Evolutionary conservation across 2,797 vertebrate genomes (phyloP).

Genomic region (Moxostoma hubbsi): DNA sequence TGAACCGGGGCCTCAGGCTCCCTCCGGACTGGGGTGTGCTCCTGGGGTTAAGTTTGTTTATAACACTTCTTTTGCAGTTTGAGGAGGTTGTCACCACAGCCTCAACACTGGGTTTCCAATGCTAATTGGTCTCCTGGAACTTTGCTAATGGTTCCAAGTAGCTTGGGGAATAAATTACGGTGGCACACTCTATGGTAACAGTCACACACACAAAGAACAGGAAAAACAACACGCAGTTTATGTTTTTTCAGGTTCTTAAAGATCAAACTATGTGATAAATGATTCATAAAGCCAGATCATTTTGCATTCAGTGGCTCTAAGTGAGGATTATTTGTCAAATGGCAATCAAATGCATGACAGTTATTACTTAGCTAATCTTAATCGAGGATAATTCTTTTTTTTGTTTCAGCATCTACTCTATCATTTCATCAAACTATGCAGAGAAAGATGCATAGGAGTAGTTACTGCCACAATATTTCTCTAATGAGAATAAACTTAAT

Average conservation of each 20-base stretch:
- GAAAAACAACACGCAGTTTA: constrained; percentile 67
- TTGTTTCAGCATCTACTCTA: constrained; percentile 16
- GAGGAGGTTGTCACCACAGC: constrained; percentile 82
- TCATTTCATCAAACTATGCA: constrained; percentile 30
- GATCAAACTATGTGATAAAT: constrained; percentile 78
- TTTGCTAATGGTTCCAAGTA: constrained; percentile 83
- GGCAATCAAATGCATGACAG: constrained; percentile 76
- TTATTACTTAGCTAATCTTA: constrained; percentile 62
- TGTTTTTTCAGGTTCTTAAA: constrained; percentile 71
- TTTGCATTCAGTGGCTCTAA: constrained; percentile 68
- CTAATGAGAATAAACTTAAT: constrained; percentile 50
- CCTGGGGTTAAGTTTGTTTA: constrained; percentile 87
- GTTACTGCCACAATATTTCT: background rate
- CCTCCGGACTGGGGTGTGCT: constrained; percentile 70
- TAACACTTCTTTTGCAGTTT: constrained; percentile 82
- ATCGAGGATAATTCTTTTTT: constrained; percentile 52
- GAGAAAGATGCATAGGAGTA: constrained; percentile 56
- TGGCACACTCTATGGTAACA: constrained; percentile 75
- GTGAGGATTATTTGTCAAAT: constrained; percentile 76
- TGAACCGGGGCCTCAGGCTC: constrained; percentile 73
- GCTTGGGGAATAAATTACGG: constrained; percentile 84
- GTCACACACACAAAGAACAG: constrained; percentile 61
- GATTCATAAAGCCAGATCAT: constrained; percentile 75
- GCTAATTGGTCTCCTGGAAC: constrained; percentile 89
- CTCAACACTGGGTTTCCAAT: constrained; percentile 77